A percentile compares a stretch with the other conserved stretches of the same genome.
These are phyloP conservation scores for Andrena bicolor DNA, from an alignment of 2,888 invertebrate species.

Conservation along the genomic window DNA sequence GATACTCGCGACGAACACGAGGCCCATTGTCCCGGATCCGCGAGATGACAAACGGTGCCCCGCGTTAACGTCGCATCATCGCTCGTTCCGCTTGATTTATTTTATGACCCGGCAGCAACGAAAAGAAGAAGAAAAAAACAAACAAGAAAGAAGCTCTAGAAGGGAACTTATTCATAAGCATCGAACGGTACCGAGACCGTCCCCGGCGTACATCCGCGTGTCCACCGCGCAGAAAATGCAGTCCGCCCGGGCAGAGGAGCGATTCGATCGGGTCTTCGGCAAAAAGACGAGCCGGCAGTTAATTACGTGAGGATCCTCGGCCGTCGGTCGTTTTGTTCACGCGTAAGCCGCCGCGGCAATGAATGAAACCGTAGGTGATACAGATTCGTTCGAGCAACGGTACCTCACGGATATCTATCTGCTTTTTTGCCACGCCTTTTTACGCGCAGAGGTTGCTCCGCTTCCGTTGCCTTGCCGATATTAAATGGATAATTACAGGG, in stretches of 20 bases:
- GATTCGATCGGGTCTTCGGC: neutral
- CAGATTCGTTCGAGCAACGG: slow-evolving; percentile 67
- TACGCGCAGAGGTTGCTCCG: slow-evolving; percentile 26
- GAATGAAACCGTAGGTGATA: slow-evolving; percentile 60
- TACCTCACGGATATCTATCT: slow-evolving; percentile 52
- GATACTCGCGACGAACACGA: slow-evolving; percentile 28
- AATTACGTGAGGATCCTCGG: slow-evolving; percentile 57
- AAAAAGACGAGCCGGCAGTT: slow-evolving; percentile 34
- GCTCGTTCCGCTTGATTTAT: slow-evolving; percentile 59
- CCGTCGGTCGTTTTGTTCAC: slow-evolving; percentile 23
- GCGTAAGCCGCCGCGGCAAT: slow-evolving; percentile 28
- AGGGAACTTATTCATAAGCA: slow-evolving; percentile 36
- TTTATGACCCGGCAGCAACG: slow-evolving; percentile 61
- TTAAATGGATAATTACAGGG: slow-evolving; percentile 49
- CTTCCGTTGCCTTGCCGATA: slow-evolving; percentile 35
- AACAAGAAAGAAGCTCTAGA: neutral
- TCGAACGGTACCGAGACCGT: slow-evolving; percentile 53
- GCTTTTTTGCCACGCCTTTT: slow-evolving; percentile 40
- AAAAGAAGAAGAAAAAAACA: slow-evolving; percentile 22
- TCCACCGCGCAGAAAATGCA: slow-evolving; percentile 3
- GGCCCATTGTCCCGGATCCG: slow-evolving; percentile 32
- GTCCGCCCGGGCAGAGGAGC: neutral
- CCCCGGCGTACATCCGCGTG: neutral
- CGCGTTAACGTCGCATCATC: slow-evolving; percentile 57
- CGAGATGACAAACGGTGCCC: slow-evolving; percentile 42